Percentiles rank a stretch among this genome's conserved stretches.
Conservation (phyloP, 2,113 vertebrate species). For the Perca schrenkii region DNA sequence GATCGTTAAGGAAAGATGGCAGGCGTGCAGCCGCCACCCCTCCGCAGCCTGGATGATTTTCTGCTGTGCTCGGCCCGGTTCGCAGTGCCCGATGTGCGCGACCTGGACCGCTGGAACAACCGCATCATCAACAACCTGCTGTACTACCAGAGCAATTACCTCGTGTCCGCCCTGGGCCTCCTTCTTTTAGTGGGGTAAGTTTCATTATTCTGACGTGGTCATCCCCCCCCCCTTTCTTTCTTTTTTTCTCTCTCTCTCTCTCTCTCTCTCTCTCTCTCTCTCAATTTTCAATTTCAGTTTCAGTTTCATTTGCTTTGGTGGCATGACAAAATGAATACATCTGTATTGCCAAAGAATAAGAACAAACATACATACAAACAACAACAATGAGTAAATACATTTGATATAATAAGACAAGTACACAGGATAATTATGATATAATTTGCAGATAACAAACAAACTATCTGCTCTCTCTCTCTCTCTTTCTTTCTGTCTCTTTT, state of each 20-base stretch:
- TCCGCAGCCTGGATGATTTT: conserved; percentile 75
- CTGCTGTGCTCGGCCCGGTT: conserved; percentile 67
- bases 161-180: conserved; percentile 45
- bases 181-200: conserved; percentile 70
- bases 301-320: too few relatives aligned
- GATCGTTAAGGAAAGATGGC: conserved; percentile 56
- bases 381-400: too few relatives aligned
- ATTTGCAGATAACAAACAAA: too few relatives aligned
- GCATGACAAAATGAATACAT: too few relatives aligned
- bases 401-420: too few relatives aligned
- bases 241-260: background rate
- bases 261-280: background rate
- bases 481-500: too few relatives aligned
- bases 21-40: conserved; percentile 73
- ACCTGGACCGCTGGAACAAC: conserved; percentile 77
- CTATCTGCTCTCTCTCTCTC: too few relatives aligned
- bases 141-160: conserved; percentile 79
- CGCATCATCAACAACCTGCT: conserved; percentile 78
- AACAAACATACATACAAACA: too few relatives aligned
- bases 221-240: background rate
- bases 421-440: too few relatives aligned
- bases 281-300: too few relatives aligned
- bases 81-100: conserved; percentile 64
- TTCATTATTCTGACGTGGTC: conserved; percentile 40
- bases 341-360: too few relatives aligned